Base-by-base conservation (phyloP, 2,113 vertebrate species). In the Calidris pugnax region DNA sequence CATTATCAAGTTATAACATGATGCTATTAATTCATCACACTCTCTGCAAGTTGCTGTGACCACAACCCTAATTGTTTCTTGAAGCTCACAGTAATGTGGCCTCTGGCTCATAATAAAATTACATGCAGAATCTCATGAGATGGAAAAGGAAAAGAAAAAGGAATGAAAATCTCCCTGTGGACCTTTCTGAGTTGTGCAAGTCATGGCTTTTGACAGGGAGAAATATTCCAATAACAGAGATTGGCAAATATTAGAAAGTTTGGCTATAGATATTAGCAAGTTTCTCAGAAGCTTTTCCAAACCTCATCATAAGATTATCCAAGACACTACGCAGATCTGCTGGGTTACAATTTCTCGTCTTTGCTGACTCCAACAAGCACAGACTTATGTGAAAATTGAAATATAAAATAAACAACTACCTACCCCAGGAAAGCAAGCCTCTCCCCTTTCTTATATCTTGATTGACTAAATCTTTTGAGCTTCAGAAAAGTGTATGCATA, bases 231-330 rank as follows among this genome's bases (percentile, higher is more conserved):
- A 37, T 66, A 94, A 67, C 76, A 89, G 68, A 93, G 51, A 87
- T 37, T 92, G 85, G 95, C 94, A 95, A 89, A 93, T 96, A 78
- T 74, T 93, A 87, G 60, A 50, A 92, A 79, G 82, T 95, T 95
- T 95, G 94, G 83, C 96, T 82, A 76, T 76, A 95, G 82, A 89
- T 93, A 78, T 33, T 90, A 92, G 73, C 77, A 90, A 89, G 45
- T 92, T 92, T 92, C 83, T 96, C 80, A 92, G 94, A 95, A 72
- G 86, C n/a, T 87, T 91, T 90, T 96, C 94, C 94, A 97, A 92
- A 81, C 83, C 76, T 94, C 90, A 79, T 96, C 26, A 81, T 86
- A 85, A 91, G 77, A 93, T 92, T 89, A 78, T 94, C 73, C 85
- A 95, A 97, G 90, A 93, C 83, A 81, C 92, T 77, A 47, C 3